A percentile compares a stretch with the other conserved stretches of the same genome.
Conservation (phyloP, 2,797 vertebrate species). For the Bradypus variegatus region DNA sequence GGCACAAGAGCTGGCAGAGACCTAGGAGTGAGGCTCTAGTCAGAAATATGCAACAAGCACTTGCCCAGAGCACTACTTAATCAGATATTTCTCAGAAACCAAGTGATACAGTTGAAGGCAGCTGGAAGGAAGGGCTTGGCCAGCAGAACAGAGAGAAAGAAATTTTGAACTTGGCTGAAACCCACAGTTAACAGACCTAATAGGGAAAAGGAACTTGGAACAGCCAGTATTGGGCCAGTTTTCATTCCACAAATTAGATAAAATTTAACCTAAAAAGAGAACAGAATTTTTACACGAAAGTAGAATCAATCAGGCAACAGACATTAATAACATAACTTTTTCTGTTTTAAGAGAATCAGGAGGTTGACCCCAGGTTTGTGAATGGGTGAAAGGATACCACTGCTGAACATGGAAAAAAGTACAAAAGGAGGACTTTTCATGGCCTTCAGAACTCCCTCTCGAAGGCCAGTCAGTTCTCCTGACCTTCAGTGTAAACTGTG, state of each 20-base stretch:
- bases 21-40: background rate
- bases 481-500: slow-evolving; percentile 9
- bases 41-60: background rate
- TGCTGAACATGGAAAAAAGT: slow-evolving; percentile 42
- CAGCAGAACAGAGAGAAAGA: background rate
- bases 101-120: background rate
- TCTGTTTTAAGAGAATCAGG: background rate
- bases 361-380: background rate
- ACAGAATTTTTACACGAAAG: background rate
- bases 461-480: background rate
- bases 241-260: background rate
- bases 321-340: background rate
- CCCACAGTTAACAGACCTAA: background rate
- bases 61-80: background rate
- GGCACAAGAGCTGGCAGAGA: background rate
- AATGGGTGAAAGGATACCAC: background rate
- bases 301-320: background rate
- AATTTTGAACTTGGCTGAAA: background rate
- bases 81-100: slow-evolving; percentile 26
- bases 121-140: background rate
- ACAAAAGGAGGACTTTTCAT: background rate
- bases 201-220: background rate
- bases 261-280: background rate
- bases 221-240: background rate
- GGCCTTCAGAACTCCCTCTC: slow-evolving; percentile 30